Percentiles rank a stretch among this genome's conserved stretches.
Evolutionary conservation across 2,888 invertebrate species (phyloP).

Genomic region (Synergus gifuensis): DNA sequence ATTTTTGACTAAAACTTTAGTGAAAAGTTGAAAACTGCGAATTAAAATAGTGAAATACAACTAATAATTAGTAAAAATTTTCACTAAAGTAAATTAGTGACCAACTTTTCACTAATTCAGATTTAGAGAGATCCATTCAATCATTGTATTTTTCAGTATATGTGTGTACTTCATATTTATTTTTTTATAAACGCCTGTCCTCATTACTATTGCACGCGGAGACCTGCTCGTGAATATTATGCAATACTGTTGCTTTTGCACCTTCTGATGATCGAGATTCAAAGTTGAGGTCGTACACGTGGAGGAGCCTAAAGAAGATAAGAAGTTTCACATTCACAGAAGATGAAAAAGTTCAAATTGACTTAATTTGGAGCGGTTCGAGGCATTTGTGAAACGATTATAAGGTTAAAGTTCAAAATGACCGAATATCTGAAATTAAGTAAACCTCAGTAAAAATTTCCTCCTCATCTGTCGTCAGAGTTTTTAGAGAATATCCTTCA

Average conservation of each 20-base stretch:
- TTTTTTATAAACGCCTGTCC: not conserved
- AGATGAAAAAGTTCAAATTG: conserved; percentile 7
- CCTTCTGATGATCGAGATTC: not conserved
- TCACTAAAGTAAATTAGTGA: too few relatives aligned
- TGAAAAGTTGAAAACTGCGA: too few relatives aligned
- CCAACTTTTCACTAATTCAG: too few relatives aligned
- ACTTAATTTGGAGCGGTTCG: not conserved
- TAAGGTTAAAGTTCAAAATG: not conserved
- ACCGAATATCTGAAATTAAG: not conserved
- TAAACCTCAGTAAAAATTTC: too few relatives aligned
- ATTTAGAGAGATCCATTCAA: too few relatives aligned
- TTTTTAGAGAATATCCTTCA: too few relatives aligned
- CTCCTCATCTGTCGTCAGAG: too few relatives aligned
- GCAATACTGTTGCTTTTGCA: conserved; percentile 29
- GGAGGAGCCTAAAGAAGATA: conserved; percentile 2
- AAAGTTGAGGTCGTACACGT: conserved; percentile 38
- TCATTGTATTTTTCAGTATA: not conserved
- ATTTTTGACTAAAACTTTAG: too few relatives aligned
- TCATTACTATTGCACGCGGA: conserved; percentile 19
- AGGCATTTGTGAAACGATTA: not conserved
- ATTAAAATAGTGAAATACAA: too few relatives aligned
- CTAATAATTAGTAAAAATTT: too few relatives aligned
- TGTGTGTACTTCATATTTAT: not conserved
- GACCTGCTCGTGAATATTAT: conserved; percentile 6
- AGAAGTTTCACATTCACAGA: not conserved